Conservation (phyloP, 2,888 invertebrate species). For the Mactromeris polynyma region DNA sequence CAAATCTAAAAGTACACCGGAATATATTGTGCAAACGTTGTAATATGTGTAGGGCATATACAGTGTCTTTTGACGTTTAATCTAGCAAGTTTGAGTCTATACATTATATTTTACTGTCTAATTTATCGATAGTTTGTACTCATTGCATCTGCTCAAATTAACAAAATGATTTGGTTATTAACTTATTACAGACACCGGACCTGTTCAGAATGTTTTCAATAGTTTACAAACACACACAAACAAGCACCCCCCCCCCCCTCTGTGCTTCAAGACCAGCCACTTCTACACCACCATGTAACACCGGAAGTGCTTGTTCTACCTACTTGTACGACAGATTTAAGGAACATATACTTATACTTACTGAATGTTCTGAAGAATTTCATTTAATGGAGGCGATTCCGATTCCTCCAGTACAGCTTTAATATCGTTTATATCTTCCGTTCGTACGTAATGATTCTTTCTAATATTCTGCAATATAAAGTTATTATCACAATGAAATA, state of each 20-base stretch:
- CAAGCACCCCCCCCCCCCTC: not conserved
- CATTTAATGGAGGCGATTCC: constrained; percentile 80
- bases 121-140: too few relatives aligned
- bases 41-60: not conserved
- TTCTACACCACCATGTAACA: not conserved
- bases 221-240: not conserved
- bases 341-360: too few relatives aligned
- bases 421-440: constrained; percentile 77
- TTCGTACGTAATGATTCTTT: constrained; percentile 24
- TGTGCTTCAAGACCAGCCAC: not conserved
- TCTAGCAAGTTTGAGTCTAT: too few relatives aligned
- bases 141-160: too few relatives aligned
- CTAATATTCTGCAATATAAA: constrained; percentile 24
- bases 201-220: too few relatives aligned
- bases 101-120: too few relatives aligned
- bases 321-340: not conserved
- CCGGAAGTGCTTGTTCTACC: not conserved
- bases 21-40: not conserved
- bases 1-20: not conserved
- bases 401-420: constrained; percentile 77
- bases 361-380: constrained; percentile 78
- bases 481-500: not conserved
- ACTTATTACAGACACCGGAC: too few relatives aligned
- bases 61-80: too few relatives aligned
- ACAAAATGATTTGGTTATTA: too few relatives aligned